Percentiles rank a stretch among this genome's conserved stretches.
Evolutionary conservation across 2,113 vertebrate genomes (phyloP).

Genomic region (Rissa tridactyla): DNA sequence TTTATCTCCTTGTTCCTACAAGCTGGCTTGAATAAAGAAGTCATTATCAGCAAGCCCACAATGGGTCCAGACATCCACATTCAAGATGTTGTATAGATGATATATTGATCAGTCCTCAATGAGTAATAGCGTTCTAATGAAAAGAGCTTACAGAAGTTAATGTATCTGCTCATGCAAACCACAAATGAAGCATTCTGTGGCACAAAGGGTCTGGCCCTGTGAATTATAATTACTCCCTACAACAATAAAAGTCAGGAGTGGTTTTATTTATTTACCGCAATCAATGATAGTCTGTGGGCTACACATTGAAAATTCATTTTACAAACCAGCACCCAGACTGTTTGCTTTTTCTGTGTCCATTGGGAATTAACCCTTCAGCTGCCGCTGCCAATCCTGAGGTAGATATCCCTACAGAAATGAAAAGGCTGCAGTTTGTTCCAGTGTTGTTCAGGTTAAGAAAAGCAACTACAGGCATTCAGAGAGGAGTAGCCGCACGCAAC

Average conservation of each 20-base stretch:
- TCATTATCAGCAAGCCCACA: constrained; percentile 91
- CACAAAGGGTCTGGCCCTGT: constrained; percentile 81
- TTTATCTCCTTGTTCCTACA: constrained; percentile 97
- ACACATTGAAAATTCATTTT: constrained; percentile 68
- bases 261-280: constrained; percentile 83
- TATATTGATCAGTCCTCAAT: constrained; percentile 92
- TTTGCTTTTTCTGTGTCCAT: constrained; percentile 33
- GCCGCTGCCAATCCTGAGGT: background rate
- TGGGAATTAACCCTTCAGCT: constrained; percentile 56
- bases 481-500: background rate
- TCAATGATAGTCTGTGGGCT: constrained; percentile 69
- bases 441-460: background rate
- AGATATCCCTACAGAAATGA: background rate
- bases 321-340: constrained; percentile 53
- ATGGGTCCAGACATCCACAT: constrained; percentile 90
- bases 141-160: constrained; percentile 83
- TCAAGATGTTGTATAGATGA: constrained; percentile 93
- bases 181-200: constrained; percentile 84
- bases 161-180: constrained; percentile 85
- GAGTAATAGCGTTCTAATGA: constrained; percentile 88
- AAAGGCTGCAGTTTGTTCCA: background rate
- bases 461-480: background rate
- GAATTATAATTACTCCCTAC: constrained; percentile 85
- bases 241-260: constrained; percentile 86
- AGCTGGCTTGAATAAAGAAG: constrained; percentile 90